Evolutionary conservation across 2,113 vertebrate species (phyloP).

Genomic region (Engraulis encrasicolus): DNA sequence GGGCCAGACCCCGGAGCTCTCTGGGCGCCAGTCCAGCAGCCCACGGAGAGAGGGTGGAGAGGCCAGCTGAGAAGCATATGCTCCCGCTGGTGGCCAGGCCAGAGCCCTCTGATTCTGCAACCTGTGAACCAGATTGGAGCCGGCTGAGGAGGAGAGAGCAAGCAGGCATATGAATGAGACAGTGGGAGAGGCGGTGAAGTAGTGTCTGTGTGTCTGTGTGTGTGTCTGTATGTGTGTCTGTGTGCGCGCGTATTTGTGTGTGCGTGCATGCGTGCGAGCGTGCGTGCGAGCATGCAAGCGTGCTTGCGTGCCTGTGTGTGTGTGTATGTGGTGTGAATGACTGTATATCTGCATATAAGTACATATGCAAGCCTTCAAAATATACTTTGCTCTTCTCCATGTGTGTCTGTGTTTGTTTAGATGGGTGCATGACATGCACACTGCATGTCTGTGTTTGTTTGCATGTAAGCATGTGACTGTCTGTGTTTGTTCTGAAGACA

Average conservation of each 20-base stretch:
- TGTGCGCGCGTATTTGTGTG: neutral
- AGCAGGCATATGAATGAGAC: slow-evolving; percentile 45
- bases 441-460: too few species aligned
- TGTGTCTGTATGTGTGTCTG: neutral
- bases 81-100: slow-evolving; percentile 45
- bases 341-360: neutral
- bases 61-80: slow-evolving; percentile 40
- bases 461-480: neutral
- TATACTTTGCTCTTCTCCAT: too few species aligned
- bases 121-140: slow-evolving; percentile 45
- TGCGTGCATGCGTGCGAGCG: neutral
- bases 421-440: too few species aligned
- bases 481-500: neutral
- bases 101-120: slow-evolving; percentile 29
- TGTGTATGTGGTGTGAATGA: neutral
- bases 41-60: slow-evolving; percentile 13
- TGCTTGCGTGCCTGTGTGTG: neutral
- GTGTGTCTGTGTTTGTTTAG: neutral
- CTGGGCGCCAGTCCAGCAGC: neutral
- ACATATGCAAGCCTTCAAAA: too few species aligned
- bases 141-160: slow-evolving; percentile 49
- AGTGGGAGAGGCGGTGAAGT: slow-evolving; percentile 26
- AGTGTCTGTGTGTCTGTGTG: neutral
- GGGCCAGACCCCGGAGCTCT: neutral
- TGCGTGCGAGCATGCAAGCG: neutral